Evolutionary conservation across 2,797 vertebrate genomes (phyloP).

Genomic region (Pachyuromys duprasi): DNA sequence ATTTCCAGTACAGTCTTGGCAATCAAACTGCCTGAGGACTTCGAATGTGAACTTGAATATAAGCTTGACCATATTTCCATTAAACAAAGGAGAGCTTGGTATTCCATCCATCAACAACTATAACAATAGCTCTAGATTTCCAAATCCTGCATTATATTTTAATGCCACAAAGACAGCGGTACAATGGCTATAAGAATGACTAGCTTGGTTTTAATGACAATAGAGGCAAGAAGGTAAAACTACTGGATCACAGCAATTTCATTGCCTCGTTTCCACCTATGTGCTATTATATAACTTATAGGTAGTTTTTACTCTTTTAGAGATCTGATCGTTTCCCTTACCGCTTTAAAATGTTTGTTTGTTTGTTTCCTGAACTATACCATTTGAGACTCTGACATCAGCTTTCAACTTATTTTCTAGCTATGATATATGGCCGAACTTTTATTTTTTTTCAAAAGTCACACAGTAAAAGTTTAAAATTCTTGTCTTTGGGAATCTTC

Average conservation of each 20-base stretch:
- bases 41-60: conserved; percentile 64
- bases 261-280: neutral
- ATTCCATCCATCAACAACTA: neutral
- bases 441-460: neutral
- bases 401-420: neutral
- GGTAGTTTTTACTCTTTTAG: neutral
- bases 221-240: neutral
- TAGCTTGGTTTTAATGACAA: neutral
- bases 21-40: conserved; percentile 9
- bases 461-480: neutral
- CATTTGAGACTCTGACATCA: neutral
- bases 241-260: neutral
- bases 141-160: conserved; percentile 13
- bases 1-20: conserved; percentile 71
- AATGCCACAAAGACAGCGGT: neutral
- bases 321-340: neutral
- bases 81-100: conserved; percentile 57
- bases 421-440: neutral
- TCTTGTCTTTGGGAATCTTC: neutral
- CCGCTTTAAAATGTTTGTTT: conserved; percentile 31
- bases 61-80: conserved; percentile 61
- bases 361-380: neutral
- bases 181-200: neutral
- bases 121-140: neutral
- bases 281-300: neutral